Conservation (phyloP, 2,888 invertebrate genomes). For the Stenoptilia bipunctidactyla region DNA sequence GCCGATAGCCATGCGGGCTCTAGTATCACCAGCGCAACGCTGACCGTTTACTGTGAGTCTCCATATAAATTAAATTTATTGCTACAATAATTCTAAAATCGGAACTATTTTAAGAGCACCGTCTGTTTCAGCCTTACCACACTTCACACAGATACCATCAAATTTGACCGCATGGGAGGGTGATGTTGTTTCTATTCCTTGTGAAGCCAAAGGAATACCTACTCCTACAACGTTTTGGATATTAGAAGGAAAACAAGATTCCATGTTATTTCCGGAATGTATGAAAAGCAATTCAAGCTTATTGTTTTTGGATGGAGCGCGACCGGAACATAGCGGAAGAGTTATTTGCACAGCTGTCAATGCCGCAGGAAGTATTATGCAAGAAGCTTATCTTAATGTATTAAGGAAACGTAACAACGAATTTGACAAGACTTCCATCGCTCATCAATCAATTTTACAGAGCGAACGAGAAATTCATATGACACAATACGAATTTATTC, state of each 20-base stretch:
- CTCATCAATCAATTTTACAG: slow-evolving; percentile 38
- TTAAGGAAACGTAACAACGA: slow-evolving; percentile 54
- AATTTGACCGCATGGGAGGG: slow-evolving; percentile 91
- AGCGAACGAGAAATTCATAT: slow-evolving; percentile 59
- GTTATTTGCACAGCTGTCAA: slow-evolving; percentile 65
- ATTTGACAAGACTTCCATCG: slow-evolving; percentile 37
- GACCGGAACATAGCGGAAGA: slow-evolving; percentile 55
- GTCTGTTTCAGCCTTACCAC: slow-evolving; percentile 85
- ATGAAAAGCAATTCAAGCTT: slow-evolving; percentile 61
- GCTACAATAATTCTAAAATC: slow-evolving; percentile 44
- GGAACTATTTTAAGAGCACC: slow-evolving; percentile 53
- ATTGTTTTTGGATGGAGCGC: slow-evolving; percentile 56
- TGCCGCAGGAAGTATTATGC: slow-evolving; percentile 63
- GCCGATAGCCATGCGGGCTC: slow-evolving; percentile 92
- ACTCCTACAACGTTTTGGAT: slow-evolving; percentile 96
- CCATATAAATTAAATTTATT: slow-evolving; percentile 48
- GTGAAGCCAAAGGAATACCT: slow-evolving; percentile 93
- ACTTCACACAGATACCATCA: slow-evolving; percentile 86
- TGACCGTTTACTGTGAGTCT: slow-evolving; percentile 92
- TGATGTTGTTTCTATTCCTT: slow-evolving; percentile 90
- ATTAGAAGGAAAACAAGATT: slow-evolving; percentile 87
- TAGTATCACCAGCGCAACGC: slow-evolving; percentile 87
- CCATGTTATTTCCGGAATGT: slow-evolving; percentile 66
- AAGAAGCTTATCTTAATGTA: slow-evolving; percentile 61
- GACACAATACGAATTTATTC: slow-evolving; percentile 82